Percentiles rank a stretch among this genome's conserved stretches.
Conservation (phyloP, 1,140 invertebrate genomes). For the Halesus radiatus region DNA sequence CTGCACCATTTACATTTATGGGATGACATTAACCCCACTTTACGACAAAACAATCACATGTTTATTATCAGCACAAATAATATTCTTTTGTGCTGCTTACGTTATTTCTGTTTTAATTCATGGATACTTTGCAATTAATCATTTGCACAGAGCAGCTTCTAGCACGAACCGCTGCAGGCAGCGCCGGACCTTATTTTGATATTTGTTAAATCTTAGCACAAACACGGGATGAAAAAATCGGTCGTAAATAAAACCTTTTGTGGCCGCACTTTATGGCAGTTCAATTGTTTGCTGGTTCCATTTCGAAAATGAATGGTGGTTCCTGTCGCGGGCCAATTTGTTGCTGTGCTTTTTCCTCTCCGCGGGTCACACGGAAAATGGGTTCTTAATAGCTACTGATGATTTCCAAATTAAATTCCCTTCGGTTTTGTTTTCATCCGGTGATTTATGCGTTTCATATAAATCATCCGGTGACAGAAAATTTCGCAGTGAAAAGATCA, state of each 20-base stretch:
- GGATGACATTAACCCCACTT: too few relatives aligned
- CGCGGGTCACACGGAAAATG: neutral
- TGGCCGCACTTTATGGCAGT: constrained; percentile 25
- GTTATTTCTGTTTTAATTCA: too few relatives aligned
- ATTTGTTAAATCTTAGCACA: constrained; percentile 25
- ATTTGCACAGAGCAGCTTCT: neutral
- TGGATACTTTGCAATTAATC: constrained; percentile 7
- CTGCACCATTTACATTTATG: too few relatives aligned
- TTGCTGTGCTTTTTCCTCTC: constrained; percentile 28
- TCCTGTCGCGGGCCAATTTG: constrained; percentile 4
- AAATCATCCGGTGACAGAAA: neutral
- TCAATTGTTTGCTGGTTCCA: constrained; percentile 24
- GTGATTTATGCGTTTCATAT: neutral
- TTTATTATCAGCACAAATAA: too few relatives aligned
- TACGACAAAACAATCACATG: too few relatives aligned
- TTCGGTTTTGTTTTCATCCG: neutral
- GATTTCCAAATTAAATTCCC: constrained; percentile 9
- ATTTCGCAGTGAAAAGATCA: too few relatives aligned
- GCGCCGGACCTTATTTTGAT: constrained; percentile 16
- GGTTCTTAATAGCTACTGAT: constrained; percentile 19
- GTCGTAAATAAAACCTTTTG: constrained; percentile 30
- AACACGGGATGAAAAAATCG: constrained; percentile 5
- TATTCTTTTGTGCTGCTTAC: too few relatives aligned
- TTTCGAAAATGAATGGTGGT: neutral
- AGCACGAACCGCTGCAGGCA: neutral